Base-by-base conservation (phyloP, 1,140 invertebrate species). In the Notospermus geniculatus region DNA sequence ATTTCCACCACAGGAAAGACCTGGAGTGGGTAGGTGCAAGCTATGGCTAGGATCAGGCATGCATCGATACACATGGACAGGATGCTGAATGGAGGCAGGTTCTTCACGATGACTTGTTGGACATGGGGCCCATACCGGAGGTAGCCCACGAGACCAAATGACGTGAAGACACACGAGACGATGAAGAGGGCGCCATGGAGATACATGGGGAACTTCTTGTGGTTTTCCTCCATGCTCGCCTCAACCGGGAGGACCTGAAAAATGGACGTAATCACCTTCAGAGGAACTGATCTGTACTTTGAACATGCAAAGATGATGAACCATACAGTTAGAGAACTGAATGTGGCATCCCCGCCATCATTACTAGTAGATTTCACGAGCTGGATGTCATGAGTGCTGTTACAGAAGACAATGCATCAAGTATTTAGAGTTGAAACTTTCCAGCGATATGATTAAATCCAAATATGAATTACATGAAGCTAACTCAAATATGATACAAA, bases 111-210 rank as follows among this genome's bases (percentile, higher is more conserved):
- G 69, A 79, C 75, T 63, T 80, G 78, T 13, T 72, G 60, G 0
- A 74, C 68, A 25, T 62, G 57, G 17, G 62, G 27, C 1, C 77
- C 78, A 60, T 73, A 78, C 9, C 70, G 63, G 23, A 80, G 46
- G 61, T 80, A 79, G 39, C 77, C 77, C 56, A 77, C n/a, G 55
- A 73, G 59, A n/a, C 78, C 78, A 67, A 80, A 78, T 0, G 39
- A 43, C 13, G 60, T 59, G 5, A 80, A 62, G 7, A 64, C n/a
- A 25, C 28, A 57, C 15, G 17, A 60, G 30, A 66, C 45, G 23
- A 61, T 1, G 29, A 27, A 57, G 2, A 67, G 19, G 29, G 36
- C 28, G 2, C 19, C 43, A 32, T 56, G 54, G 1, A 65, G 43
- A 30, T 41, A 58, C n/a, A 22, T 5, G 7, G 54, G 56, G 54